Conservation (phyloP, 2,113 vertebrate genomes). For the Prionailurus bengalensis region DNA sequence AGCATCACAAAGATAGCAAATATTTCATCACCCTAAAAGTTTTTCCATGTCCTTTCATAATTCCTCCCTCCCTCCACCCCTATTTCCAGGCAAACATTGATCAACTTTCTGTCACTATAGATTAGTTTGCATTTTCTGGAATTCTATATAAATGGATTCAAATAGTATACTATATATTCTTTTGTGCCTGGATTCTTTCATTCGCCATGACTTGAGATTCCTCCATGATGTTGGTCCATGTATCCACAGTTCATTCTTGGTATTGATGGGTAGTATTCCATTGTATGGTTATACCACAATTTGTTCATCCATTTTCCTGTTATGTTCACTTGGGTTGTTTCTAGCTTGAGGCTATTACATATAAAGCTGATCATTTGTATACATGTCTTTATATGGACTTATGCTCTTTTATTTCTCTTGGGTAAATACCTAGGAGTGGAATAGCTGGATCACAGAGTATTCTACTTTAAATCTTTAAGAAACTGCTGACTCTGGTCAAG, state of each 20-base stretch:
- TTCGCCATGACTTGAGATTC: conserved; percentile 20
- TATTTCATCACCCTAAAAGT: conserved; percentile 23
- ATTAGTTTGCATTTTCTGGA: conserved; percentile 13
- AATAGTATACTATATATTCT: not conserved
- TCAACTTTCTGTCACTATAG: conserved; percentile 3
- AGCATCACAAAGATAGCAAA: not conserved
- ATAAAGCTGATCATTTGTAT: not conserved
- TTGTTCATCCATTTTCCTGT: not conserved
- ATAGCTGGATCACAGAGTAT: not conserved
- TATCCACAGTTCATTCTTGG: not conserved
- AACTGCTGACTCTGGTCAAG: not conserved
- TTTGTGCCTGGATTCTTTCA: not conserved
- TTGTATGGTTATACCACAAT: not conserved
- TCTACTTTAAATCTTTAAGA: conserved; percentile 12
- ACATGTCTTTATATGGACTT: not conserved
- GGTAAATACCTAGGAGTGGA: not conserved
- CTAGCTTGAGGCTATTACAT: not conserved
- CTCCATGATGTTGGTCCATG: not conserved
- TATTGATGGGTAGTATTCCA: not conserved
- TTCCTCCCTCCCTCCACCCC: not conserved
- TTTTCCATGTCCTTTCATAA: not conserved
- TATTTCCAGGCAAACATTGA: not conserved
- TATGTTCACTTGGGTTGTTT: not conserved
- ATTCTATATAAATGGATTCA: conserved; percentile 39
- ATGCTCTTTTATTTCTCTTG: not conserved